Percentiles rank a stretch among this genome's conserved stretches.
phyloP scores from a whole-genome alignment of 2,888 invertebrate species.

The Cephus sareptanus region DNA sequence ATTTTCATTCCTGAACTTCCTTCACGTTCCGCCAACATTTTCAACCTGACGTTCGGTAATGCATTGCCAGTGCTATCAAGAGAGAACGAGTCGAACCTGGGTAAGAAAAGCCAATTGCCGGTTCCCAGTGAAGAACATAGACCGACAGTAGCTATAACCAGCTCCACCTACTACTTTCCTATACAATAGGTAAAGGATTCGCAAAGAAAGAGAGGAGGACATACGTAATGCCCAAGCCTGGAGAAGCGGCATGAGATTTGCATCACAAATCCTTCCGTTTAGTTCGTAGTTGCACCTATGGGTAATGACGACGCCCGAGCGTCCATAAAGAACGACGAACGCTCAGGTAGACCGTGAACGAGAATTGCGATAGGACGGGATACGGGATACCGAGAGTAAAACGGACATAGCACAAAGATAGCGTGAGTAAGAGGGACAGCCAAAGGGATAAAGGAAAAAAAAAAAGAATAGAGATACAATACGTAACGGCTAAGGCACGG shows the following conservation, averaged over 20 bases:
- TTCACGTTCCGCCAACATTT: no score
- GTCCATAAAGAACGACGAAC: constrained; percentile 33
- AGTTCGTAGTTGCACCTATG: constrained; percentile 27
- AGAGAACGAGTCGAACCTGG: not conserved
- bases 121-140: not conserved
- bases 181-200: constrained; percentile 7
- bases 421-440: not conserved
- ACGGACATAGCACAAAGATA: not conserved
- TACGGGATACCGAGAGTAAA: not conserved
- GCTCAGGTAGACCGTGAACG: not conserved
- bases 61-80: not conserved
- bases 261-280: constrained; percentile 51
- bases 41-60: not conserved
- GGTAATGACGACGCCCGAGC: constrained; percentile 44
- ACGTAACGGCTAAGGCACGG: not conserved
- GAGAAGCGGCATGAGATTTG: constrained; percentile 54
- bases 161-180: not conserved
- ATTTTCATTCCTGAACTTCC: not conserved
- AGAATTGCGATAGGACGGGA: not conserved
- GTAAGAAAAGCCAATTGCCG: not conserved
- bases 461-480: not conserved
- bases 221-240: constrained; percentile 1
- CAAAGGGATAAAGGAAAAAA: not conserved
- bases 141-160: not conserved
- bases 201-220: not conserved